Evolutionary conservation across 2,113 vertebrate genomes (phyloP).

Genomic region (Notarius quadriscutis): DNA sequence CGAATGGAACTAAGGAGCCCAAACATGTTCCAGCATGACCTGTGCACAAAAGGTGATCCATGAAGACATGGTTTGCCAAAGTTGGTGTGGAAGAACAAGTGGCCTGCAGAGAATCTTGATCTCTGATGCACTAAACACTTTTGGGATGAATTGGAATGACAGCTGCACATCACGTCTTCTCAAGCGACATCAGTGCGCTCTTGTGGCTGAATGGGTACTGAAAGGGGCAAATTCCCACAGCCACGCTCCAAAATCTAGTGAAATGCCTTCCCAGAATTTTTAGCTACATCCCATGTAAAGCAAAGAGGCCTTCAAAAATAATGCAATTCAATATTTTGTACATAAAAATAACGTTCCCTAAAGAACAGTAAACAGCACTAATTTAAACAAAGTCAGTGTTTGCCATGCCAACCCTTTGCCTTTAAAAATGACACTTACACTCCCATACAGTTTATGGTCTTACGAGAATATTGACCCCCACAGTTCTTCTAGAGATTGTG

Average conservation of each 20-base stretch:
- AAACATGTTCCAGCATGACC: not conserved
- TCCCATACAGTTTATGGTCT: no score
- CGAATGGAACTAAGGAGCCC: no score
- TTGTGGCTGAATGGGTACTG: not conserved
- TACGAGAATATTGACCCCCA: no score
- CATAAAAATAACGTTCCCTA: no score
- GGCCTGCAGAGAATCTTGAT: no score
- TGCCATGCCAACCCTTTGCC: no score
- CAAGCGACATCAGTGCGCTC: not conserved
- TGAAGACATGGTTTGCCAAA: not conserved
- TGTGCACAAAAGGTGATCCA: not conserved
- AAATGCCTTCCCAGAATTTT: not conserved
- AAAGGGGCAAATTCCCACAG: not conserved
- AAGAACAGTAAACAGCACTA: no score
- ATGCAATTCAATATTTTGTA: not conserved
- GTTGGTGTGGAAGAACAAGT: not conserved
- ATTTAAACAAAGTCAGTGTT: no score
- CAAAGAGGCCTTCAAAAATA: not conserved
- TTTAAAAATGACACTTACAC: no score
- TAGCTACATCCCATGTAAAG: not conserved
- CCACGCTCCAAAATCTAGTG: not conserved
- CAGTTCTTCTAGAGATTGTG: no score
- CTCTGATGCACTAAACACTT: no score
- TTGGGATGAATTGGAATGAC: not conserved
- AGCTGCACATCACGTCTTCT: not conserved